These are phyloP conservation scores for Drosophila picticornis DNA, from an alignment of 2,888 invertebrate genomes.

Conservation along the genomic window DNA sequence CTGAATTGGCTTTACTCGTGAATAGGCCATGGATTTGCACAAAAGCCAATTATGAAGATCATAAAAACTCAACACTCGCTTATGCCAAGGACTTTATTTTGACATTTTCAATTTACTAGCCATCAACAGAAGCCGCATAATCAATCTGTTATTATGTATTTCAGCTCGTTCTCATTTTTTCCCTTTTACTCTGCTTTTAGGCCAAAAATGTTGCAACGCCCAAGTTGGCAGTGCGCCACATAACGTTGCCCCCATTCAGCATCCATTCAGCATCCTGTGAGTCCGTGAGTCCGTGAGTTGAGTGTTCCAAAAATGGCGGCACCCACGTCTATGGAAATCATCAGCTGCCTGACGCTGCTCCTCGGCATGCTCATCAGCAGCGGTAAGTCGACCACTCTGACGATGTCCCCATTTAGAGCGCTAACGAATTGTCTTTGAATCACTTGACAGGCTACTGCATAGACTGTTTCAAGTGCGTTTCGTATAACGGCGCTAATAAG, in stretches of 20 bases:
- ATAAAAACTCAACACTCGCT: slow-evolving; percentile 18
- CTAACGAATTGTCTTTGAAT: slow-evolving; percentile 1
- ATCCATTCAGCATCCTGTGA: slow-evolving; percentile 20
- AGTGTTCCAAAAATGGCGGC: slow-evolving; percentile 48
- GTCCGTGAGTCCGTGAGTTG: slow-evolving; percentile 20
- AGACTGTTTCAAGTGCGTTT: slow-evolving; percentile 99
- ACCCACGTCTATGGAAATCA: slow-evolving; percentile 62
- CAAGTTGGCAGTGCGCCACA: slow-evolving; percentile 53
- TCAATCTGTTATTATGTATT: slow-evolving; percentile 52
- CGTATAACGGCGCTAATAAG: slow-evolving; percentile 93
- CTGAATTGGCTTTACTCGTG: slow-evolving; percentile 40
- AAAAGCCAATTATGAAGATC: slow-evolving; percentile 60
- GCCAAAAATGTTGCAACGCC: slow-evolving; percentile 46
- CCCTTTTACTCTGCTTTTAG: slow-evolving; percentile 40
- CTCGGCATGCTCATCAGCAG: slow-evolving; percentile 62
- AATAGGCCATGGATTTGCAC: slow-evolving; percentile 46
- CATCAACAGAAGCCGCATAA: slow-evolving; percentile 46
- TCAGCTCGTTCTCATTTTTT: background rate
- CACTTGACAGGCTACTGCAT: slow-evolving; percentile 88
- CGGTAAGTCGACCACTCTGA: slow-evolving; percentile 46
- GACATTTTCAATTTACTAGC: slow-evolving; percentile 51
- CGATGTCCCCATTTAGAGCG: background rate
- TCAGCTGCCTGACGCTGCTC: slow-evolving; percentile 59
- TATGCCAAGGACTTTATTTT: slow-evolving; percentile 39
- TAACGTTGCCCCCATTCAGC: slow-evolving; percentile 39